A percentile compares a stretch with the other conserved stretches of the same genome.
phyloP scores from a whole-genome alignment of 1,140 invertebrate genomes.

The Lepidotrigona ventralis region DNA sequence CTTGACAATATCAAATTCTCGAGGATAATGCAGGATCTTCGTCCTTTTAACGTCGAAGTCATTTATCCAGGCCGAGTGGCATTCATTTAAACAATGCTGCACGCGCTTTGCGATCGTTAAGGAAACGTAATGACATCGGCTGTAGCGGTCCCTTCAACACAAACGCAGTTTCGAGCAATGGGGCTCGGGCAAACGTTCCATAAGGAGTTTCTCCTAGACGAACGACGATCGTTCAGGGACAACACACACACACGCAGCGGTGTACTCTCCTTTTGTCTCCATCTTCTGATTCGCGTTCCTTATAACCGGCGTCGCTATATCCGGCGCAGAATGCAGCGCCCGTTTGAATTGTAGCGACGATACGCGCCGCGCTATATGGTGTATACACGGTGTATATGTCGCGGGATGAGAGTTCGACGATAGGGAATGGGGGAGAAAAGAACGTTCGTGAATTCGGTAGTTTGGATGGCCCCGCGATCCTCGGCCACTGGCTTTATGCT shows the following conservation, averaged over 20 bases:
- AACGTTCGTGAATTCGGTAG: constrained; percentile 66
- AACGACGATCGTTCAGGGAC: constrained; percentile 45
- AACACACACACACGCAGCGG: constrained; percentile 21
- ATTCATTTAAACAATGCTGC: constrained; percentile 33
- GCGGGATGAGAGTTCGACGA: constrained; percentile 30
- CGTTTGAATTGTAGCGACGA: constrained; percentile 48
- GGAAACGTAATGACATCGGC: constrained; percentile 7
- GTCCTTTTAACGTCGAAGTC: neutral
- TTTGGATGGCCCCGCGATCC: constrained; percentile 53
- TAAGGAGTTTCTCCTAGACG: constrained; percentile 32
- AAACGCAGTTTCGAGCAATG: constrained; percentile 42
- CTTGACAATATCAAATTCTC: neutral
- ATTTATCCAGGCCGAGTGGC: neutral
- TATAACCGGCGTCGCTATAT: constrained; percentile 38
- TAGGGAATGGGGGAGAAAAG: constrained; percentile 50
- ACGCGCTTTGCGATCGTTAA: neutral
- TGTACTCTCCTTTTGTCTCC: constrained; percentile 59
- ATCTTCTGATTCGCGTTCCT: constrained; percentile 35
- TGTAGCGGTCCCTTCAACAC: neutral
- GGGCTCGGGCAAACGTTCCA: constrained; percentile 43
- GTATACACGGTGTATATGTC: neutral
- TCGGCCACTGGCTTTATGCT: constrained; percentile 68
- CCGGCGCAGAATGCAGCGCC: constrained; percentile 35
- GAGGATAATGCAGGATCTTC: neutral
- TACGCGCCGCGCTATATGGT: neutral